Conservation (phyloP, 2,888 invertebrate genomes). For the Electrophaes corylata region DNA sequence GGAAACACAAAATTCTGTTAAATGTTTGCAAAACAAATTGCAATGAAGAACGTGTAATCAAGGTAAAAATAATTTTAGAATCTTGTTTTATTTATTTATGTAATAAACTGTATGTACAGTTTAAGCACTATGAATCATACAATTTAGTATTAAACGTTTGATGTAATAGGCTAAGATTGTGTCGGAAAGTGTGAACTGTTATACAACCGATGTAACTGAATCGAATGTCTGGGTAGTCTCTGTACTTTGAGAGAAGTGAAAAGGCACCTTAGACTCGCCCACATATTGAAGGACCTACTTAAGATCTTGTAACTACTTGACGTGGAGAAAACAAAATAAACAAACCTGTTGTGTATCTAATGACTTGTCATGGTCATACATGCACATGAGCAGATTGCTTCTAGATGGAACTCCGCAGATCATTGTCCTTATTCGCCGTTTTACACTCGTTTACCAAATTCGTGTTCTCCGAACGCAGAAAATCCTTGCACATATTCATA, state of each 20-base stretch:
- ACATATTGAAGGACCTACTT: slow-evolving; percentile 37
- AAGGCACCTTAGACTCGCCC: slow-evolving; percentile 41
- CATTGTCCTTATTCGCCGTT: background rate
- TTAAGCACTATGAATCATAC: slow-evolving; percentile 19
- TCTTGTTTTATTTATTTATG: slow-evolving; percentile 32
- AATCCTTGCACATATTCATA: too few species aligned
- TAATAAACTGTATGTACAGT: slow-evolving; percentile 28
- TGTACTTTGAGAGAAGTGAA: slow-evolving; percentile 38
- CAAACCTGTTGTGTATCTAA: slow-evolving; percentile 24
- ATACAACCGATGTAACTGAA: slow-evolving; percentile 45
- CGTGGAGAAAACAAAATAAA: slow-evolving; percentile 38
- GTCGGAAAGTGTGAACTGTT: slow-evolving; percentile 44
- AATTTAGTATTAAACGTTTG: slow-evolving; percentile 20
- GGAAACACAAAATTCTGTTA: slow-evolving; percentile 30
- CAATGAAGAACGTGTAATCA: slow-evolving; percentile 31
- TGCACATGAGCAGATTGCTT: slow-evolving; percentile 4
- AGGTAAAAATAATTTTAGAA: slow-evolving; percentile 34
- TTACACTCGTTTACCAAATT: background rate
- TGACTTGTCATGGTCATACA: slow-evolving; percentile 18
- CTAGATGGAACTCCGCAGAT: background rate
- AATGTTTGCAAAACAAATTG: slow-evolving; percentile 37
- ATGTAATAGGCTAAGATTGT: slow-evolving; percentile 25
- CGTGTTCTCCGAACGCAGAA: background rate
- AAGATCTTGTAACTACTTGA: slow-evolving; percentile 29
- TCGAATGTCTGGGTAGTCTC: slow-evolving; percentile 22